Conservation (phyloP, 2,888 invertebrate genomes). For the Ochlodes sylvanus region DNA sequence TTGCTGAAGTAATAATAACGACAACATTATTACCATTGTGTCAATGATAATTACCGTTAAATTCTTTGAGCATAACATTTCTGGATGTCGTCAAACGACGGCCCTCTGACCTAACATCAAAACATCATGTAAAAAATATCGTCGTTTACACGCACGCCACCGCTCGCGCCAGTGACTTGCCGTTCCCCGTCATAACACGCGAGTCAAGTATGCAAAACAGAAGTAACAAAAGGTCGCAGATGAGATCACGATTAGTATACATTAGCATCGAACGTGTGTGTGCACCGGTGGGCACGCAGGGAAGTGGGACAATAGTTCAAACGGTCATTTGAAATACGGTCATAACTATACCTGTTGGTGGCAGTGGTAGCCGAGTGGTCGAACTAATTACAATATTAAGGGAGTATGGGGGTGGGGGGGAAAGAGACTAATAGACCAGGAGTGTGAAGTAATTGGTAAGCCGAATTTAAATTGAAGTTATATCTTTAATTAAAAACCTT, state of each 20-base stretch:
- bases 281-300: not conserved
- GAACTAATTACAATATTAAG: too few relatives aligned
- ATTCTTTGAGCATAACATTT: too few relatives aligned
- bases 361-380: too few relatives aligned
- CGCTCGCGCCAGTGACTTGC: conserved; percentile 17
- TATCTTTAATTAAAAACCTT: too few relatives aligned
- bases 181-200: not conserved
- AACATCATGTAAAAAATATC: not conserved
- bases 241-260: conserved; percentile 12
- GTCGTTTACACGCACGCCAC: conserved; percentile 1
- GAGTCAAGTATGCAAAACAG: not conserved
- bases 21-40: too few relatives aligned
- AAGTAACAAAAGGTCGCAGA: not conserved
- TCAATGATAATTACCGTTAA: too few relatives aligned
- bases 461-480: too few relatives aligned
- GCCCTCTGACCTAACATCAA: not conserved
- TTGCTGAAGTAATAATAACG: too few relatives aligned
- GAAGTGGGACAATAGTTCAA: conserved; percentile 18
- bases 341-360: too few relatives aligned
- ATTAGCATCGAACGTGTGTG: conserved; percentile 2
- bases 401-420: too few relatives aligned
- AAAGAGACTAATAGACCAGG: too few relatives aligned
- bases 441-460: too few relatives aligned
- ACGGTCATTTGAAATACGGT: conserved; percentile 4
- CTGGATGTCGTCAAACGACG: not conserved